Base-by-base conservation (phyloP, 2,113 vertebrate genomes). In the Poicephalus meyeri region DNA sequence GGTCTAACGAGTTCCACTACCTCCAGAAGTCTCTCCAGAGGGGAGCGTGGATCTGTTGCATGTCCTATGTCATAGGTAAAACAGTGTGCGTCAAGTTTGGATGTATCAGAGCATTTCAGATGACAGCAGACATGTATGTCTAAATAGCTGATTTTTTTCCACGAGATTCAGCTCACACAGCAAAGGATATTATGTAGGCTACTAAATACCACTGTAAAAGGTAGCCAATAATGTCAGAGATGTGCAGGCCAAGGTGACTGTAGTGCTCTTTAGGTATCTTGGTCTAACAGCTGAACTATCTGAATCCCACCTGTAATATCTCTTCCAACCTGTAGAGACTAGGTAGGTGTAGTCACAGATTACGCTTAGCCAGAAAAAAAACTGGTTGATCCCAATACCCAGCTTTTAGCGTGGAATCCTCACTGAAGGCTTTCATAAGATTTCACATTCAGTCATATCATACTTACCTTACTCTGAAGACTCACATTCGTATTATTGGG, bases 21-120 rank as follows among this genome's bases (percentile, higher is more conserved):
- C 16, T 85, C 31, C 55, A 49, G 0, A 2, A 86, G 16, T 16
- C 8, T 46, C 24, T 58, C 21, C 31, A 81, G 37, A 9, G 6
- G 26, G 6, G 21, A 6, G 3, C 23, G 6, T 44, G 17, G 2
- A 11, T 41, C 10, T 3, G 1, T 29, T 69, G 26, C 1, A 1
- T 4, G 1, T 16, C 17, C 24, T 53, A 1, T 13, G 10, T 60
- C 41, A 69, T 1, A 84, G 12, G 7, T 33, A 70, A 81, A 84
- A 44, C 4, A 56, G 4, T 24, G 14, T 41, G 55, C n/a, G 7
- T 2, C 10, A 58, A 28, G 18, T 5, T 77, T 44, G 44, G 8
- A 35, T 64, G n/a, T 28, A 37, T 4, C 13, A 41, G 15, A 9
- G 3, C 29, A 39, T 80, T 93, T 73, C 64, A 44, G 35, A 29